phyloP scores from a whole-genome alignment of 2,888 invertebrate genomes.

The Drosophila limbata region DNA sequence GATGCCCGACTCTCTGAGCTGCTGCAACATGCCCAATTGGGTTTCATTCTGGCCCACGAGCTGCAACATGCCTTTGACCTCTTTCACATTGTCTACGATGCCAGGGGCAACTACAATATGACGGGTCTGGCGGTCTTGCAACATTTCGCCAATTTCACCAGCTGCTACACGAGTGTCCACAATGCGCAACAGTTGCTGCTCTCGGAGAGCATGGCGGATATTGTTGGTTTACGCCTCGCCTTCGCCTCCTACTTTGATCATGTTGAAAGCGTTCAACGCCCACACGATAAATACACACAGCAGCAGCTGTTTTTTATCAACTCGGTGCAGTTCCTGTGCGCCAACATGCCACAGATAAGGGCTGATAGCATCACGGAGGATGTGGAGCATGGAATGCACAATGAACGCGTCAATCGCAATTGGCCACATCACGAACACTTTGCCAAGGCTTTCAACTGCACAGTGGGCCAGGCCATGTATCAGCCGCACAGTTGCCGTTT shows the following conservation, averaged over 20 bases:
- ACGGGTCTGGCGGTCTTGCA: slow-evolving; percentile 64
- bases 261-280: background rate
- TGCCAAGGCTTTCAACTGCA: slow-evolving; percentile 67
- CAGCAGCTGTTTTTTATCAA: slow-evolving; percentile 75
- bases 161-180: slow-evolving; percentile 55
- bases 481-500: slow-evolving; percentile 62
- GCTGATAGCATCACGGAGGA: slow-evolving; percentile 41
- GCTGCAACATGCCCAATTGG: slow-evolving; percentile 71
- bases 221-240: slow-evolving; percentile 72
- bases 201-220: slow-evolving; percentile 77
- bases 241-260: slow-evolving; percentile 66
- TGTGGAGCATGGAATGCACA: slow-evolving; percentile 74
- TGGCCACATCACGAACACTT: slow-evolving; percentile 76
- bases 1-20: slow-evolving; percentile 53
- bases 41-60: slow-evolving; percentile 79
- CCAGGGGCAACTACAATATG: slow-evolving; percentile 64
- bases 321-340: slow-evolving; percentile 79
- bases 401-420: slow-evolving; percentile 74
- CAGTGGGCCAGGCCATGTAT: slow-evolving; percentile 62
- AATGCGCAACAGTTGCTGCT: slow-evolving; percentile 43
- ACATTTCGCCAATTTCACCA: slow-evolving; percentile 65
- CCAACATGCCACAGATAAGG: slow-evolving; percentile 65
- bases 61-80: slow-evolving; percentile 78
- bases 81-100: slow-evolving; percentile 76
- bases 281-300: slow-evolving; percentile 13